A percentile compares a stretch with the other conserved stretches of the same genome.
Conservation (phyloP, 2,797 vertebrate genomes). For the Aldrovandia affinis region DNA sequence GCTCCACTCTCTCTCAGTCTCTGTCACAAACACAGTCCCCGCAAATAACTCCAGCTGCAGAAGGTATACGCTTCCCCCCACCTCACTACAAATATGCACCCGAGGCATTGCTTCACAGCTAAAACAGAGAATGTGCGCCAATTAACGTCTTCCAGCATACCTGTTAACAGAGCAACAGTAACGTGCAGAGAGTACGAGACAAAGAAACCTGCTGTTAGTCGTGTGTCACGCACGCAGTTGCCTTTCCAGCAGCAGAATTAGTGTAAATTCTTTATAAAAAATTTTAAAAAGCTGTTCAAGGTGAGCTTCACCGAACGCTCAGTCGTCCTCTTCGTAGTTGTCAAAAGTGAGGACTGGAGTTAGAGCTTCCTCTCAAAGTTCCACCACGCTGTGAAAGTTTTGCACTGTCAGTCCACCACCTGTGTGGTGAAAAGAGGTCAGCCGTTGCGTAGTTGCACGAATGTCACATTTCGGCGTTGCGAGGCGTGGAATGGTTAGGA, state of each 20-base stretch:
- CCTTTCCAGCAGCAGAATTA: neutral
- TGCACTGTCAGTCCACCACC: neutral
- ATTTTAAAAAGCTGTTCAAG: neutral
- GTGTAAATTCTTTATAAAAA: neutral
- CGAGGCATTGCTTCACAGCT: too few species aligned
- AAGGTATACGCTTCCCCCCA: conserved; percentile 65
- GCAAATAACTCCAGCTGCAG: conserved; percentile 83
- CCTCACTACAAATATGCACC: too few species aligned
- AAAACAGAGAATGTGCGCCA: too few species aligned
- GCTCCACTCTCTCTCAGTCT: conserved; percentile 87
- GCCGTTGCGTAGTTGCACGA: too few species aligned
- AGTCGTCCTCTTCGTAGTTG: neutral
- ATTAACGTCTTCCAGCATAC: neutral
- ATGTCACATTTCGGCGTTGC: neutral
- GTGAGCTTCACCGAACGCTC: neutral
- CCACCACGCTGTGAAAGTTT: neutral
- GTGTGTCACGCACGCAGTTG: neutral
- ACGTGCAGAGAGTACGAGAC: neutral
- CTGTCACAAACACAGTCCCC: conserved; percentile 86
- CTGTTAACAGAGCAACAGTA: neutral
- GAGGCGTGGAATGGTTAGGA: neutral
- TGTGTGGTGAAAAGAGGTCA: too few species aligned
- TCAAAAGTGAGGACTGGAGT: neutral
- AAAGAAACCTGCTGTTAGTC: neutral
- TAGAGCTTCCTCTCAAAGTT: neutral